phyloP scores from a whole-genome alignment of 2,888 invertebrate genomes.

The Esperia sulphurella region DNA sequence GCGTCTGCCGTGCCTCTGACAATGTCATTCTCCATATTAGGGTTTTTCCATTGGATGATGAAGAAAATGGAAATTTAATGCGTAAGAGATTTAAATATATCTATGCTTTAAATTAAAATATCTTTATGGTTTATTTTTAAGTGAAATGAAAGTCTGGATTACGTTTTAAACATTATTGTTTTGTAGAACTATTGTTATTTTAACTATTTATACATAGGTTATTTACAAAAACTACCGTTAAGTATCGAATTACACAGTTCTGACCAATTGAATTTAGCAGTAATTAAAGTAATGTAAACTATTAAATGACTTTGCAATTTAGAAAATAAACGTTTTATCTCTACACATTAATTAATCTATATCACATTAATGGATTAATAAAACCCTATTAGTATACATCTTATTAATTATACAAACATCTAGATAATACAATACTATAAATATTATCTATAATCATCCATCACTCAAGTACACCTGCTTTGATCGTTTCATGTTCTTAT shows the following conservation, averaged over 20 bases:
- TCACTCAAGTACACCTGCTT: no score
- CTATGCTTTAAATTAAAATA: not conserved
- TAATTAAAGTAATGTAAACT: not conserved
- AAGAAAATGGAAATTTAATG: slow-evolving; percentile 81
- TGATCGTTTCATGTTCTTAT: no score
- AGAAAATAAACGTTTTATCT: not conserved
- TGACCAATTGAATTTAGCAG: not conserved
- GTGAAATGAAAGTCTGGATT: not conserved
- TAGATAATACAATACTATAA: no score
- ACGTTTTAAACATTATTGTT: not conserved
- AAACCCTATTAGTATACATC: not conserved
- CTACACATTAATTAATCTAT: not conserved
- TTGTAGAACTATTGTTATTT: not conserved
- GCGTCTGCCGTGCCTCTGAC: slow-evolving; percentile 89
- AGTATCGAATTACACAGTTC: not conserved
- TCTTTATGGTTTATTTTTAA: not conserved
- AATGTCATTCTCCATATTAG: slow-evolving; percentile 87
- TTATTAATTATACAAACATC: not conserved
- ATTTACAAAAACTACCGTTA: slow-evolving; percentile 11
- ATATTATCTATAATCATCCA: no score
- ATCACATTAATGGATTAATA: slow-evolving; percentile 15
- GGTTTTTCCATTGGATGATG: slow-evolving; percentile 89
- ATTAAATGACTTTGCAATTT: not conserved
- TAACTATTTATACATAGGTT: slow-evolving; percentile 7
- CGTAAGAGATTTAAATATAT: slow-evolving; percentile 5